These are phyloP conservation scores for Macropis europaea DNA, from an alignment of 2,888 invertebrate genomes.

Conservation along the genomic window DNA sequence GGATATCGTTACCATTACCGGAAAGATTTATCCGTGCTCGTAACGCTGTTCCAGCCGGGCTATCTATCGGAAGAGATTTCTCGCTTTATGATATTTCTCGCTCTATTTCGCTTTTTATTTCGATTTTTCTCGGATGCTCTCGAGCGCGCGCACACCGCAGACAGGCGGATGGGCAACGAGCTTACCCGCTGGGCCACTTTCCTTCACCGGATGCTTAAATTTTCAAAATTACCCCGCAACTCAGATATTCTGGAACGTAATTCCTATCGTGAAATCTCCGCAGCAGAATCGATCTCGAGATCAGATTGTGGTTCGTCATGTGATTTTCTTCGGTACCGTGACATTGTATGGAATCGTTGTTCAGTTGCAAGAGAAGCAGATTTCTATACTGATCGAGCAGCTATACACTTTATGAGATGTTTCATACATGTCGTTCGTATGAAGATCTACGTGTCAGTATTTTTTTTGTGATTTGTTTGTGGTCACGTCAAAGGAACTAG, in stretches of 20 bases:
- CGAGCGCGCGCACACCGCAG: background rate
- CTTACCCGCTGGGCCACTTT: constrained; percentile 4
- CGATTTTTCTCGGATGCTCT: background rate
- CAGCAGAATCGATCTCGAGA: no score
- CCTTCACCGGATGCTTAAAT: constrained; percentile 27
- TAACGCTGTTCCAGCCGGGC: background rate
- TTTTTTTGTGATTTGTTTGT: no score
- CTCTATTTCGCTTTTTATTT: background rate
- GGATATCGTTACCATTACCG: constrained; percentile 7
- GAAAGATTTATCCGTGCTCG: constrained; percentile 29
- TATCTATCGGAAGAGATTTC: constrained; percentile 28
- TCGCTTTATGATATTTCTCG: constrained; percentile 26
- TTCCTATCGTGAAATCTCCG: no score
- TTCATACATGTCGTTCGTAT: no score
- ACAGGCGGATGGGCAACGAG: constrained; percentile 28
- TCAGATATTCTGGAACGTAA: constrained; percentile 1
- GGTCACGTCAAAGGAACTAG: no score
- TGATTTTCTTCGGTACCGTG: no score
- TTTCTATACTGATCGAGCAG: no score
- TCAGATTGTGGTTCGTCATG: no score
- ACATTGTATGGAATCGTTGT: no score
- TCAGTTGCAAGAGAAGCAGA: no score
- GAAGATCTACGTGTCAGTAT: no score
- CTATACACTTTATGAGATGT: no score
- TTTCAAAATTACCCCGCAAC: constrained; percentile 10